Evolutionary conservation across 92 coral and sea anemone species (phyloP), one percentile per base, ranked within the genome.

Genomic region (Plumapathes pennacea): DNA sequence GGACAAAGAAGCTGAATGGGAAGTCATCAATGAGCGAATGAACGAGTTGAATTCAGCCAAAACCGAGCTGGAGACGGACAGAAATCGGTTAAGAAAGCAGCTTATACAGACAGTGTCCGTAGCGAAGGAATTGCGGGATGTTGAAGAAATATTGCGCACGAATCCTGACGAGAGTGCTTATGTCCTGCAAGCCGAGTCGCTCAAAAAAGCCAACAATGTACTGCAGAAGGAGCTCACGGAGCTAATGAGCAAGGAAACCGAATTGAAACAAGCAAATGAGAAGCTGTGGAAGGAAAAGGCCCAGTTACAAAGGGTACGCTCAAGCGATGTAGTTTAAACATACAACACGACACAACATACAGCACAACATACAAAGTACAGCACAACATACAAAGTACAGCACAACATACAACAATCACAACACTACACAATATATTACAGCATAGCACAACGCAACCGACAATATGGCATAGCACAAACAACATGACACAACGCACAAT

Each of bases 101-200:
- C 80, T 92, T 0, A 81, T 92, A 32, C 46, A 66, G 53, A 84
- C 84, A 80, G 88, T 96, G 27, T 92, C 98, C 1, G 98, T 92
- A n/a, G 78, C 96, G 30, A 92, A 64, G 24, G 83, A 81, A 38
- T 48, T 92, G 66, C 73, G 86, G 33, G 90, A 88, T 36, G 69
- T 77, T 0, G 98, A 88, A 13, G 88, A 92, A 38, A 60, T 80
- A 53, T 33, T 92, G 24, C 45, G 57, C 15, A 59, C 48, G 10
- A 92, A 84, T 49, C 96, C 98, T 1, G 96, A 88, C 62, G 83
- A 85, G 52, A 85, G 85, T 44, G 98, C 98, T 3, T 92, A 92
- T 12, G 87, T 85, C 6, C 54, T 84, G 27, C 98, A 92, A 66
- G 96, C 96, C 10, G 77, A 85, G 46, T 85, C 91, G 10, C 57